phyloP scores from a whole-genome alignment of 30 jellyfish, hydroid and myxozoan species.

The Turritopsis dohrnii region DNA sequence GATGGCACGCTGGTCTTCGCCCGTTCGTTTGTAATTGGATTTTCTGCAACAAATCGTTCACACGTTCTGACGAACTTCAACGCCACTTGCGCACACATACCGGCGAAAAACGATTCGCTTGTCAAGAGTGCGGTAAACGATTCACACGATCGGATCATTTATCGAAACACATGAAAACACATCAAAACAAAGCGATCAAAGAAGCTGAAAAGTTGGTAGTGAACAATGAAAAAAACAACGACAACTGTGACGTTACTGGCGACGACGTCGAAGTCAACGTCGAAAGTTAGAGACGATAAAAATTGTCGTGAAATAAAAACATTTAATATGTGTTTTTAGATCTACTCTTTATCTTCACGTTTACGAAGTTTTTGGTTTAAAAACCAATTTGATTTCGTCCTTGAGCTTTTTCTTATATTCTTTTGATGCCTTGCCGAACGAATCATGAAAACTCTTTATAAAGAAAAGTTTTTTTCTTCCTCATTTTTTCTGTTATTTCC shows the following conservation, averaged over 20 bases:
- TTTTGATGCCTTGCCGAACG: background rate
- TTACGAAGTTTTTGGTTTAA: too few species aligned
- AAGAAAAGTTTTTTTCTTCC: background rate
- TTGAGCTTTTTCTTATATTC: background rate
- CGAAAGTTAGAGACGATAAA: slow-evolving; percentile 5
- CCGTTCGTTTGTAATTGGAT: slow-evolving; percentile 98
- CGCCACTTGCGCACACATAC: slow-evolving; percentile 98
- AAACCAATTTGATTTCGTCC: background rate
- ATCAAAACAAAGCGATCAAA: slow-evolving; percentile 68
- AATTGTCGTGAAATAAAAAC: too few species aligned
- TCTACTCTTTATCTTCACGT: too few species aligned
- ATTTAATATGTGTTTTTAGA: too few species aligned
- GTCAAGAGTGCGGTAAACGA: slow-evolving; percentile 88
- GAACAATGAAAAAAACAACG: slow-evolving; percentile 31
- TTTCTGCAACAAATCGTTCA: slow-evolving; percentile 88
- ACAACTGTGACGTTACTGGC: background rate
- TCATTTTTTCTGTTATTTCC: background rate
- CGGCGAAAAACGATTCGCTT: slow-evolving; percentile 98
- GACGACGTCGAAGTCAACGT: slow-evolving; percentile 25
- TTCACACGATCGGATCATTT: slow-evolving; percentile 97
- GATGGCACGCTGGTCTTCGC: slow-evolving; percentile 99
- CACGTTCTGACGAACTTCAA: slow-evolving; percentile 97
- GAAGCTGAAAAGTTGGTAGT: slow-evolving; percentile 20
- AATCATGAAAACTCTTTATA: background rate
- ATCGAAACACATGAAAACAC: slow-evolving; percentile 98